Evolutionary conservation across 2,888 invertebrate species (phyloP).

Genomic region (Trilocha varians): DNA sequence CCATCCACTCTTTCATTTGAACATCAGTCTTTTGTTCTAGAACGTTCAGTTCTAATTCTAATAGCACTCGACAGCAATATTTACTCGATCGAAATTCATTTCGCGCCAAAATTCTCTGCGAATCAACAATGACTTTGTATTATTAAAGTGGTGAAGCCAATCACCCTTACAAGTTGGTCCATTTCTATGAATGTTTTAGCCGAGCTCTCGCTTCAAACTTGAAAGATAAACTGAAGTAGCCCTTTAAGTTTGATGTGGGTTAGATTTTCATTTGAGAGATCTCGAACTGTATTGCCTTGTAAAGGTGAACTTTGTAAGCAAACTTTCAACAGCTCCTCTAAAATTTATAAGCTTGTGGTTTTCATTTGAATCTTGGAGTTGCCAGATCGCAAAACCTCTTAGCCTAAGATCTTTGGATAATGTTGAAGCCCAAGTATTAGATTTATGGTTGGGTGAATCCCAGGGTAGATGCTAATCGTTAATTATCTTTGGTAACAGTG

Average conservation of each 20-base stretch:
- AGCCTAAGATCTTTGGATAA: too few relatives aligned
- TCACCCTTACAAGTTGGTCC: conserved; percentile 10
- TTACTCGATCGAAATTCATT: conserved; percentile 32
- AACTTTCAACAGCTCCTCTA: background rate
- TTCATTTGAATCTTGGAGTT: background rate
- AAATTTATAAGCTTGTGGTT: background rate
- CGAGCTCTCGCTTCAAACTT: conserved; percentile 4
- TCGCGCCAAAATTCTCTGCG: conserved; percentile 15
- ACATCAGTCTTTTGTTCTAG: conserved; percentile 47
- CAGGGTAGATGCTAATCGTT: too few relatives aligned
- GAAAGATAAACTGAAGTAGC: conserved; percentile 3
- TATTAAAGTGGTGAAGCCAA: conserved; percentile 9
- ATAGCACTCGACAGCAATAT: conserved; percentile 31
- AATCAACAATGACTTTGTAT: conserved; percentile 9
- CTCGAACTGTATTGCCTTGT: background rate
- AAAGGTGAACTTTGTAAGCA: background rate
- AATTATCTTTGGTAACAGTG: too few relatives aligned
- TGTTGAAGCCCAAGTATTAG: too few relatives aligned
- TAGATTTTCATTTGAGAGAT: conserved; percentile 1
- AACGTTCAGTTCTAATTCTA: conserved; percentile 42
- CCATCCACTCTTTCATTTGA: conserved; percentile 38
- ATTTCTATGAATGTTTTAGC: conserved; percentile 9
- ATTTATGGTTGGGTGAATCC: too few relatives aligned
- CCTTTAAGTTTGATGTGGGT: background rate
- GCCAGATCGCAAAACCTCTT: too few relatives aligned